Evolutionary conservation across 2,797 vertebrate species (phyloP), one percentile per base, ranked within the genome.

Genomic region (Myripristis jacobus): DNA sequence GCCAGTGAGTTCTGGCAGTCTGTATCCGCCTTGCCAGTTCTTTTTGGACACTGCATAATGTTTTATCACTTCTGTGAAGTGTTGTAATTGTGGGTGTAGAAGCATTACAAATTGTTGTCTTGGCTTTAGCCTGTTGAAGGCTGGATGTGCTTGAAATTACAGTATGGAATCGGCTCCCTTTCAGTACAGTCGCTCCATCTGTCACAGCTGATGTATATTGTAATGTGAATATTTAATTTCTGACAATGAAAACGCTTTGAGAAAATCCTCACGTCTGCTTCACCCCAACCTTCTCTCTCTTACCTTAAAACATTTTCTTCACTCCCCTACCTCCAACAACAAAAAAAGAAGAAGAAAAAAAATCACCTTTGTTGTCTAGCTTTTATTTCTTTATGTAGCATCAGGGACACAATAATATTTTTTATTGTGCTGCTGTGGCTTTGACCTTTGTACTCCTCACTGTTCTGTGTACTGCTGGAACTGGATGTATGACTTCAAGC

Each of bases 61-160:
- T 66, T 90, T 87, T 70, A 83, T 79, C 84, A 78, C 82, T 86
- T 80, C 67, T 83, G 68, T 85, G 76, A 75, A 82, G 85, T 89
- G 83, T 86, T 81, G 77, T 90, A 82, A 84, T 84, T 88, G 86
- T 83, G 81, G 88, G 84, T 79, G 87, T 89, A 55, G 86, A 86
- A 85, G 81, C 69, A 73, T 84, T 78, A 80, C 73, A 86, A 84
- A 89, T 83, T 9, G 38, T 61, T 73, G 75, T 73, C n/a, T n/a
- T 89, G 88, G 89, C 86, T 79, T 84, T 61, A 63, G 15, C 36
- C 54, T 0, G 44, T 69, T 75, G 83, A 90, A 88, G 87, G 90
- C 86, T 82, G 87, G 83, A 86, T 82, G 79, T 67, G 75, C 87
- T 85, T 15, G 16, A 75, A 87, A 76, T 85, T 87, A 85, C 73